Conservation (phyloP, 1,140 invertebrate genomes). For the Drosophila sucinea region DNA sequence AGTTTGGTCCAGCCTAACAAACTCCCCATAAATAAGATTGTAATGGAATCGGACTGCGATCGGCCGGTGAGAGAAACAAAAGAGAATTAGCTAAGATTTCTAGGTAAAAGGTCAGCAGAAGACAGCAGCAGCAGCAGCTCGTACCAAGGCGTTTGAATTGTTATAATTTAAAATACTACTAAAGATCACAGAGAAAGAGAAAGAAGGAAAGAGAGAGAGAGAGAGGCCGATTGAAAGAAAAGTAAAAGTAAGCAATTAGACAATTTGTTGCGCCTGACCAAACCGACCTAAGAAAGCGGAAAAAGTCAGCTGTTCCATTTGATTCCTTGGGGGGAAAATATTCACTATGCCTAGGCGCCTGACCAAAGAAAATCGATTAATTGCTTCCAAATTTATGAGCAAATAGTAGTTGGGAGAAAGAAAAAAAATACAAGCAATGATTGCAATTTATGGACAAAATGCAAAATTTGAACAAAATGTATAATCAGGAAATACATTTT, state of each 20-base stretch:
- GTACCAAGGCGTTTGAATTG: constrained; percentile 9
- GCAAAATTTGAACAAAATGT: background rate
- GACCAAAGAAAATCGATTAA: constrained; percentile 25
- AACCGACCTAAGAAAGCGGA: constrained; percentile 8
- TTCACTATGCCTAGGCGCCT: constrained; percentile 8
- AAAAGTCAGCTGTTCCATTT: constrained; percentile 25
- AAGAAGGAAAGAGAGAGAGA: background rate
- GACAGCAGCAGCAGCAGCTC: background rate
- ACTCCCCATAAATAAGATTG: constrained; percentile 33
- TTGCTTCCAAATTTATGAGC: constrained; percentile 16
- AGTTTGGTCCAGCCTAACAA: constrained; percentile 16
- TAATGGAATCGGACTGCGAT: constrained; percentile 21
- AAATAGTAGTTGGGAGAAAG: background rate
- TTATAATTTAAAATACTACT: constrained; percentile 19
- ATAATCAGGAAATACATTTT: background rate
- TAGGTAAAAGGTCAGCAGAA: constrained; percentile 17
- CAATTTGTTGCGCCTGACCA: constrained; percentile 24
- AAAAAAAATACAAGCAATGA: background rate
- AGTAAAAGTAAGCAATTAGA: constrained; percentile 35
- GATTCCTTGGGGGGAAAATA: background rate
- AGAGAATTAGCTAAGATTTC: constrained; percentile 20
- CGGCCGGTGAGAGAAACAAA: constrained; percentile 3
- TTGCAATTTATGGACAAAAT: constrained; percentile 2
- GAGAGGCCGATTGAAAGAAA: constrained; percentile 1
- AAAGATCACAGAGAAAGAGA: background rate